Percentiles rank a stretch among this genome's conserved stretches.
Conservation (phyloP, 1,140 invertebrate species). For the Mizuhopecten yessoensis region DNA sequence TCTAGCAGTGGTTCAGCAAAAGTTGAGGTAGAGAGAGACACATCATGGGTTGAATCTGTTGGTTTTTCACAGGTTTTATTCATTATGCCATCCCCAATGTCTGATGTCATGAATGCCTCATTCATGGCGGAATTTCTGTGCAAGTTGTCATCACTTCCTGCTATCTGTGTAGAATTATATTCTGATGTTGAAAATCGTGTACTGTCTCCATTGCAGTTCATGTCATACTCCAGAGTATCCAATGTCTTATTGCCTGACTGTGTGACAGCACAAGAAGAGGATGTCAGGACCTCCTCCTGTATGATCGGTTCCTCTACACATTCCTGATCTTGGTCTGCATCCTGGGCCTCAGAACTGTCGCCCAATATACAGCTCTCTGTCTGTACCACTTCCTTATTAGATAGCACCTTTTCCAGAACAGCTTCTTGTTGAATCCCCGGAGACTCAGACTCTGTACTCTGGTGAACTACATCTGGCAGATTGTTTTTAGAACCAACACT, state of each 20-base stretch:
- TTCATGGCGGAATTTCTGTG: conserved; percentile 44
- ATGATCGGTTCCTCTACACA: background rate
- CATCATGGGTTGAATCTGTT: conserved; percentile 43
- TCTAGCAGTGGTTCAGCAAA: conserved; percentile 58
- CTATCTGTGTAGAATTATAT: background rate
- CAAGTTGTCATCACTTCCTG: background rate
- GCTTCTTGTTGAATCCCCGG: background rate
- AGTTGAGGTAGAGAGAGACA: conserved; percentile 56
- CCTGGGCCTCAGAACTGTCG: background rate
- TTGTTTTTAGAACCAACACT: conserved; percentile 32
- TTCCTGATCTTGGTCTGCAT: background rate
- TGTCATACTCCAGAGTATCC: background rate
- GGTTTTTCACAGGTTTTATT: conserved; percentile 43
- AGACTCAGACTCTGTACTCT: background rate
- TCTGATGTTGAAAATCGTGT: background rate
- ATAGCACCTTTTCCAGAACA: background rate
- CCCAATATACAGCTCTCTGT: background rate
- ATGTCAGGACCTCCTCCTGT: background rate
- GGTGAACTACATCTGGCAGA: conserved; percentile 14
- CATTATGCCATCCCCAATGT: conserved; percentile 47
- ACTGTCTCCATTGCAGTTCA: background rate
- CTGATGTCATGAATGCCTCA: conserved; percentile 52
- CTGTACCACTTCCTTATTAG: background rate
- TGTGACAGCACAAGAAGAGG: background rate
- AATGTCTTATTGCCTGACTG: background rate